Evolutionary conservation across 2,797 vertebrate genomes (phyloP), one percentile per base, ranked within the genome.

Genomic region (Sorex maritimensis): DNA sequence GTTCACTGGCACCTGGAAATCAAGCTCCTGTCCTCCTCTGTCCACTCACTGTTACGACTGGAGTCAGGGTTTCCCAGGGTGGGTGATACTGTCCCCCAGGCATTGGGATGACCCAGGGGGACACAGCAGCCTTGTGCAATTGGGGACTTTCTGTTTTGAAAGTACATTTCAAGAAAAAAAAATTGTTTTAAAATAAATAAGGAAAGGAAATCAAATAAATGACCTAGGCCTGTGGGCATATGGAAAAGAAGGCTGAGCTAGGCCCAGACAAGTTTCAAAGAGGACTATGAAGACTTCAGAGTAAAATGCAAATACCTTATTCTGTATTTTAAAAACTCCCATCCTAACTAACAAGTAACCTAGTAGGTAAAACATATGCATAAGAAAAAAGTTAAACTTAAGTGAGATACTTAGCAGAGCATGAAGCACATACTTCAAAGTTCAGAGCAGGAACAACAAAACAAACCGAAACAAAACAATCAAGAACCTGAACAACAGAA

Each of bases 201-300:
- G 52, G 15, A 52, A 15, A 69, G 4, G 7, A 38, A 71, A 75
- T 28, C 0, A 3, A 73, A 65, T 65, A 6, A 67, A 38, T 5
- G 24, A 75, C 38, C 74, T 67, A 67, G 4, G 38, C 28, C 77
- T 75, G 5, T 11, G 7, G 26, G 15, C 28, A 65, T 34, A 21
- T 0, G 1, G 15, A 23, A 30, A 28, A 23, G 46, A 38, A 49
- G 30, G 74, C 2, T 55, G 52, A 55, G 41, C 26, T 74, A 1
- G 82, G 21, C 3, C 4, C 26, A 34, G 28, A 26, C 0, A 6
- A 61, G 38, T 68, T 52, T 77, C n/a, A 85, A 81, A 90, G 10
- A 92, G 81, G 19, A 81, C 78, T 23, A 23, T n/a, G 17, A 92
- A 79, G 34, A 81, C 81, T 78, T 90, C 30, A 68, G 38, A n/a